Evolutionary conservation across 1,140 invertebrate genomes (phyloP).

Genomic region (Acromyrmex charruanus): DNA sequence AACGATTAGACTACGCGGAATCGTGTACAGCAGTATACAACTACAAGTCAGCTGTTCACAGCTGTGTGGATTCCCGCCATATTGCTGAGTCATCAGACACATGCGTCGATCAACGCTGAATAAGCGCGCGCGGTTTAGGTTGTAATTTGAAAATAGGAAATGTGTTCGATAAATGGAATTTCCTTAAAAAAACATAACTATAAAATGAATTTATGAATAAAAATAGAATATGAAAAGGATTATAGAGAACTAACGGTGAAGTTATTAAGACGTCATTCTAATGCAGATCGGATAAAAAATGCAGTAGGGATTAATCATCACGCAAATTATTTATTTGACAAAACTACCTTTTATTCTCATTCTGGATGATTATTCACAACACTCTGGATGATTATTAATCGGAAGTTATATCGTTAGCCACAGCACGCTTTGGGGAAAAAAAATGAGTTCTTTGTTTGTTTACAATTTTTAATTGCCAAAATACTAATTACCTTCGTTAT

Average conservation of each 20-base stretch:
- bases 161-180: background rate
- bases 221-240: background rate
- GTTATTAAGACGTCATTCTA: conserved; percentile 16
- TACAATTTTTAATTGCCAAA: conserved; percentile 43
- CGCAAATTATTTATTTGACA: background rate
- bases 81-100: background rate
- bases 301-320: background rate
- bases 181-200: background rate
- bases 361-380: background rate
- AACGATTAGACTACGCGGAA: background rate
- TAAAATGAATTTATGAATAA: background rate
- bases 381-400: background rate
- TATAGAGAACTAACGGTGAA: background rate
- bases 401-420: conserved; percentile 11
- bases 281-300: background rate
- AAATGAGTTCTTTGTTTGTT: background rate
- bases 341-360: conserved; percentile 5
- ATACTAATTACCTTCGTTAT: conserved; percentile 36
- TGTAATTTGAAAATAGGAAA: background rate
- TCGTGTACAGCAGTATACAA: background rate
- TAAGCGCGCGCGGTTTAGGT: conserved; percentile 17
- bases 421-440: background rate
- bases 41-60: background rate
- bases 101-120: background rate
- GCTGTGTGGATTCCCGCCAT: conserved; percentile 7